Percentiles rank a stretch among this genome's conserved stretches.
Conservation (phyloP, 2,888 invertebrate genomes). For the Magallana nippona region DNA sequence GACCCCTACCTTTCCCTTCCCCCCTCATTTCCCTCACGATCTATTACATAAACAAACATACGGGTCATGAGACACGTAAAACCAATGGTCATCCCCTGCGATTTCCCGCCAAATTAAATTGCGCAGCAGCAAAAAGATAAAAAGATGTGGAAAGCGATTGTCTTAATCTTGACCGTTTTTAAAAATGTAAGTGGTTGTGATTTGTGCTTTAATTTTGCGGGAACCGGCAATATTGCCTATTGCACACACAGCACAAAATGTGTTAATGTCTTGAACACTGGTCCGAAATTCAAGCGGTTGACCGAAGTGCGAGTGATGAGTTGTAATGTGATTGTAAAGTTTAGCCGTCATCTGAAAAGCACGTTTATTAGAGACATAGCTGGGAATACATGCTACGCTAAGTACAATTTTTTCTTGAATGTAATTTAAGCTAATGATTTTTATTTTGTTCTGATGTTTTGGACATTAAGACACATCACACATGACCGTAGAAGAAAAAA, state of each 20-base stretch:
- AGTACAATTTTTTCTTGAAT: too few relatives aligned
- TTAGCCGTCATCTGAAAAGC: too few relatives aligned
- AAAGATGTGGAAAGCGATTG: background rate
- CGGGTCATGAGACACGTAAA: background rate
- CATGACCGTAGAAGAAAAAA: too few relatives aligned
- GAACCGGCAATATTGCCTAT: background rate
- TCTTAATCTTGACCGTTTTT: background rate
- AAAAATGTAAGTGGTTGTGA: background rate
- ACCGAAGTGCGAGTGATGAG: too few relatives aligned
- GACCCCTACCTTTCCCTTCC: background rate
- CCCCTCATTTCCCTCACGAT: background rate
- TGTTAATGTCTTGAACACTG: background rate
- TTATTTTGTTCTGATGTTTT: too few relatives aligned
- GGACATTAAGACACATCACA: too few relatives aligned
- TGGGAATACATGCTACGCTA: too few relatives aligned
- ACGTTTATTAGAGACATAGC: too few relatives aligned
- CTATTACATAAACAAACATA: conserved; percentile 1
- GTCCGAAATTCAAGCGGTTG: too few relatives aligned
- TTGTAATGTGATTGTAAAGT: too few relatives aligned
- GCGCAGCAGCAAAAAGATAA: background rate
- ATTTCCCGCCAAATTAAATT: conserved; percentile 24
- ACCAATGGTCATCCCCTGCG: background rate
- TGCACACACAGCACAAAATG: background rate
- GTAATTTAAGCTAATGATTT: too few relatives aligned
- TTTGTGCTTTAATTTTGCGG: background rate